Evolutionary conservation across 2,888 invertebrate genomes (phyloP).

Genomic region (Horisme vitalbata): DNA sequence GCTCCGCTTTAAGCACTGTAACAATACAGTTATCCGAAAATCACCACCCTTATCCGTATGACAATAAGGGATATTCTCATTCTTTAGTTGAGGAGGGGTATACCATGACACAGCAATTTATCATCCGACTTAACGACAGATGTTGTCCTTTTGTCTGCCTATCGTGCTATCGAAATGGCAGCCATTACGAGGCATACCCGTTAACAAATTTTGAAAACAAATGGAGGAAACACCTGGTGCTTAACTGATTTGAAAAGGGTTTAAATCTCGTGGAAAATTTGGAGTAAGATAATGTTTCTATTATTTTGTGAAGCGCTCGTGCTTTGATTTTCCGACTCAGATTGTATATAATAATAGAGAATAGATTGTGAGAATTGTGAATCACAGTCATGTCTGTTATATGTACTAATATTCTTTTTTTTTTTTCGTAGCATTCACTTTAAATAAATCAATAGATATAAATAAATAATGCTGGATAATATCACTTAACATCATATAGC

Average conservation of each 20-base stretch:
- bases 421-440: no score
- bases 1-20: conserved; percentile 12
- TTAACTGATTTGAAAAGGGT: conserved; percentile 17
- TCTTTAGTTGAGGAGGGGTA: neutral
- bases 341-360: no score
- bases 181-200: conserved; percentile 20
- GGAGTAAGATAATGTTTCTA: no score
- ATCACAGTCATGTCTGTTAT: no score
- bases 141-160: conserved; percentile 54
- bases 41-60: neutral
- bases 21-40: conserved; percentile 3
- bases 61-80: conserved; percentile 8
- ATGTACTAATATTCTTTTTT: no score
- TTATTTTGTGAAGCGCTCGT: no score
- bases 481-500: no score
- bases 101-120: conserved; percentile 54
- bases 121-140: conserved; percentile 58
- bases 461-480: no score
- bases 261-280: conserved; percentile 6
- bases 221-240: conserved; percentile 21
- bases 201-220: conserved; percentile 25
- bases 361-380: no score
- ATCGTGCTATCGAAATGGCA: conserved; percentile 30
- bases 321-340: no score
- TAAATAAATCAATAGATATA: no score